phyloP scores from a whole-genome alignment of 92 coral and sea anemone genomes.

The Galaxea fascicularis region DNA sequence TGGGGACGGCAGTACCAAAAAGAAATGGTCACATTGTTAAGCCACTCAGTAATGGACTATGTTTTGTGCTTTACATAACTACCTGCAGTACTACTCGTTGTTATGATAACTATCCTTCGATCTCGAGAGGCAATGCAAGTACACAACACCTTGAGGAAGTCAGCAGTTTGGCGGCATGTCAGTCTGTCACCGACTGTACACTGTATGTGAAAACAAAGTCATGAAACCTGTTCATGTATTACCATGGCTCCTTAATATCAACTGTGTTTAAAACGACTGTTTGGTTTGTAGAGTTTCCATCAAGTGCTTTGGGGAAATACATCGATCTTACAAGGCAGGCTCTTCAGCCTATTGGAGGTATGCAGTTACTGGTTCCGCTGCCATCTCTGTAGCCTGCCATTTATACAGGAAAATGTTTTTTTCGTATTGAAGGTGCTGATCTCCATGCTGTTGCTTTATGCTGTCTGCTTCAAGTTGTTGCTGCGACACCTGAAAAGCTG shows the following conservation, averaged over 20 bases:
- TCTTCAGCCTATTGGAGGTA: slow-evolving; percentile 86
- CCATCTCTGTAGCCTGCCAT: background rate
- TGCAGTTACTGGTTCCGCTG: background rate
- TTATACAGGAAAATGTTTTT: background rate
- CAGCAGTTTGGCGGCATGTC: background rate
- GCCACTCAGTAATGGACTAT: background rate
- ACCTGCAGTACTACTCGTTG: no score
- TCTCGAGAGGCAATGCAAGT: background rate
- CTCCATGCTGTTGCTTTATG: slow-evolving; percentile 90
- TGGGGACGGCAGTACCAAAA: background rate
- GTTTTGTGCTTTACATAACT: background rate
- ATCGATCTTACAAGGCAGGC: slow-evolving; percentile 83
- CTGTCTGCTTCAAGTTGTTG: slow-evolving; percentile 85
- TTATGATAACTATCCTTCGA: no score
- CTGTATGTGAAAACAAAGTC: no score
- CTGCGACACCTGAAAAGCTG: slow-evolving; percentile 77
- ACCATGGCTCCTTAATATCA: background rate
- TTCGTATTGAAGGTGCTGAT: slow-evolving; percentile 75
- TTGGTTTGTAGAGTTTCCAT: slow-evolving; percentile 60
- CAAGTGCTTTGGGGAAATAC: slow-evolving; percentile 77
- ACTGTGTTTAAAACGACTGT: background rate
- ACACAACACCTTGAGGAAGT: no score
- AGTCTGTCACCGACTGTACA: background rate
- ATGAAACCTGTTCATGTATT: background rate
- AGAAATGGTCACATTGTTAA: no score